Base-by-base conservation (phyloP, 2,888 invertebrate species). In the Endomychus coccineus region DNA sequence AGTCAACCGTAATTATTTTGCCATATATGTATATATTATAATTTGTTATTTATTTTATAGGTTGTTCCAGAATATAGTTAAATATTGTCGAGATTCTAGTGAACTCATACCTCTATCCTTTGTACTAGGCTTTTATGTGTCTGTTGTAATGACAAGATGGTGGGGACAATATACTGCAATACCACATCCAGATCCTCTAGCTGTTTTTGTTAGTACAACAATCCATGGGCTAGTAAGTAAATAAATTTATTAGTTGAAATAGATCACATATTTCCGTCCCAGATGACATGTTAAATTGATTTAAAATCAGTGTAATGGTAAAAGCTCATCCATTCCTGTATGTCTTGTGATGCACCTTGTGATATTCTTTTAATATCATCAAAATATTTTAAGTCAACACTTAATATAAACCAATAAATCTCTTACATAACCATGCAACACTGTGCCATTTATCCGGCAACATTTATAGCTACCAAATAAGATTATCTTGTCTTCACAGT, bases 51-150 rank as follows among this genome's bases (percentile, higher is more conserved):
- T 6, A 25, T n/a, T n/a, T 66, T 64, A 34, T 68, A 88, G 88
- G 61, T 62, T 75, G 40, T 94, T 92, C 63, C 90, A 89, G 66
- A 76, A 77, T 43, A 71, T 92, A 34, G 85, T 83, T 3, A 75
- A 77, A 45, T 91, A 92, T 66, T 94, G 92, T 69, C 80, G 82
- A 57, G 80, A 78, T 49, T 89, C 87, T 67, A 85, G 83, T 50
- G 83, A 83, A 67, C 75, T 90, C 50, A 92, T 94, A 53, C 94
- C 94, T 9, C 66, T 94, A 46, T 90, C 92, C 3, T 94, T 94
- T 65, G 90, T 94, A 40, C 74, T 94, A 50, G 92, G 94, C 50
- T 94, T 94, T 71, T 94, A 92, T 68, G 91, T 94, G 34, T 82
- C 85, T 4, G 80, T 92, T 48, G 90, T 94, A 31, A 90, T 92